Evolutionary conservation across 2,888 invertebrate species (phyloP).

Genomic region (Dryococelus australis): DNA sequence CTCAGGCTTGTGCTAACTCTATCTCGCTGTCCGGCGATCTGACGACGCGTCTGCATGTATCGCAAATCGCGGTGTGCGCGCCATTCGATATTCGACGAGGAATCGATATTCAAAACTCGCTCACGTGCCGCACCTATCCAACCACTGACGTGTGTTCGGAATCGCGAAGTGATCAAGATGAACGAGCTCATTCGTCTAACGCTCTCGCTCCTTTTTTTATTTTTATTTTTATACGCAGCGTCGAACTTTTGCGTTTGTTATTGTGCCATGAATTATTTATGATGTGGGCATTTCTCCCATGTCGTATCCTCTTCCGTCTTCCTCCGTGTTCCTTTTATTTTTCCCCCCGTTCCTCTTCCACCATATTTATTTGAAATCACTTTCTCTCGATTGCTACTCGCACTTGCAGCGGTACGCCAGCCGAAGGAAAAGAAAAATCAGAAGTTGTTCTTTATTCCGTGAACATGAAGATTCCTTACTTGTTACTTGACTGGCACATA

Average conservation of each 20-base stretch:
- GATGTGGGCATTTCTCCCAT: slow-evolving; percentile 25
- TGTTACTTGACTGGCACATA: neutral
- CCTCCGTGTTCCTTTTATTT: neutral
- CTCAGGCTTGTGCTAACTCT: neutral
- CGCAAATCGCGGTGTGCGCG: neutral
- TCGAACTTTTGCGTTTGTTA: slow-evolving; percentile 31
- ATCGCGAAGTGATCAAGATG: slow-evolving; percentile 41
- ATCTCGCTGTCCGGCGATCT: neutral
- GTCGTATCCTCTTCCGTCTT: slow-evolving; percentile 21
- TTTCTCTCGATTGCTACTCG: neutral
- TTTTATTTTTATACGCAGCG: neutral
- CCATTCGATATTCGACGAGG: slow-evolving; percentile 22
- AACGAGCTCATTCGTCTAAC: slow-evolving; percentile 28
- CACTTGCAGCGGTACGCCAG: neutral
- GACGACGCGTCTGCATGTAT: neutral
- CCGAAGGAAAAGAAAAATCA: neutral
- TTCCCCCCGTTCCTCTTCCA: no score
- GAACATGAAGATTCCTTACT: neutral
- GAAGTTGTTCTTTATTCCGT: neutral
- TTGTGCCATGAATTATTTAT: slow-evolving; percentile 42
- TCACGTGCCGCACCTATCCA: neutral
- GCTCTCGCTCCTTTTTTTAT: neutral
- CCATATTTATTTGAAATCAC: neutral
- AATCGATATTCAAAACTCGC: slow-evolving; percentile 30
- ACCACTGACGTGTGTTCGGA: slow-evolving; percentile 37